A percentile compares a stretch with the other conserved stretches of the same genome.
phyloP scores from a whole-genome alignment of 2,797 vertebrate species.

The Acipenser oxyrinchus region DNA sequence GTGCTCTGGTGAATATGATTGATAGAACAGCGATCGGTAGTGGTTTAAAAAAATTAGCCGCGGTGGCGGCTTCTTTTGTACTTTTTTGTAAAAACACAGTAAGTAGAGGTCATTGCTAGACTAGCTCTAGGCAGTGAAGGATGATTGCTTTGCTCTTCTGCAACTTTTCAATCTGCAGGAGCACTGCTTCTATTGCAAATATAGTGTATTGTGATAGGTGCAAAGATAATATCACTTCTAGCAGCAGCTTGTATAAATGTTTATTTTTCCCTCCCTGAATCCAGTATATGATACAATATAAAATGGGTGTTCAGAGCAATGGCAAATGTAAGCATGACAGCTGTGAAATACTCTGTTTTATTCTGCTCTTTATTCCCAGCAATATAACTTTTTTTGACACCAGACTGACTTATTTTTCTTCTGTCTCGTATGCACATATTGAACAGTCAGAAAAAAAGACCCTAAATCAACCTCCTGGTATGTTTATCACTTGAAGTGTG shows the following conservation, averaged over 20 bases:
- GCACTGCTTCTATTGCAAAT: slow-evolving; percentile 11
- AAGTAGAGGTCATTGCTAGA: slow-evolving; percentile 1
- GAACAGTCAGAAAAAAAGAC: no score
- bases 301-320: not conserved
- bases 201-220: slow-evolving; percentile 10
- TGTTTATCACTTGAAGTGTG: no score
- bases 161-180: slow-evolving; percentile 5
- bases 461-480: no score
- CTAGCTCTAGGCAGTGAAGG: not conserved
- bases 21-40: slow-evolving; percentile 11
- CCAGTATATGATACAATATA: not conserved
- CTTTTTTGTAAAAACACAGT: slow-evolving; percentile 1
- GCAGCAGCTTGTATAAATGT: not conserved
- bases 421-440: not conserved
- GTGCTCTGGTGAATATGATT: slow-evolving; percentile 19
- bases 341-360: not conserved
- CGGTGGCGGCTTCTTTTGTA: slow-evolving; percentile 2
- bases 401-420: not conserved
- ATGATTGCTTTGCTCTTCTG: slow-evolving; percentile 5
- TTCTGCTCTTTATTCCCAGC: not conserved
- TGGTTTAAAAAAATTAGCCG: not conserved
- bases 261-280: not conserved
- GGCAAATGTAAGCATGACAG: not conserved
- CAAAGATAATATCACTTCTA: slow-evolving; percentile 4
- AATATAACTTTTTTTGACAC: no score